Conservation (phyloP, 2,888 invertebrate species). For the Urechis unicinctus region DNA sequence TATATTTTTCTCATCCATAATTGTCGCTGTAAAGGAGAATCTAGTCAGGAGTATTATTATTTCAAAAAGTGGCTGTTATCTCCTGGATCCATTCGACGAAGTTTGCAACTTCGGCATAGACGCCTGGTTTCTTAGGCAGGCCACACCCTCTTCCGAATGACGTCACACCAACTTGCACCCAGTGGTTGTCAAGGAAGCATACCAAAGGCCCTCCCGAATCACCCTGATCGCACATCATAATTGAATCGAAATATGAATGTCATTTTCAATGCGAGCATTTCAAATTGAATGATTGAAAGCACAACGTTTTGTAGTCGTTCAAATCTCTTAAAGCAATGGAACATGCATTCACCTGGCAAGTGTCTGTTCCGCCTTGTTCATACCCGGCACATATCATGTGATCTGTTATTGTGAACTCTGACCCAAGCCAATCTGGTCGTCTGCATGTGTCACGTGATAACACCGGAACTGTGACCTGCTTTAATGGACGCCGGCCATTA, state of each 20-base stretch:
- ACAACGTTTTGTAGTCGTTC: no score
- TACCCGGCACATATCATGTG: constrained; percentile 24
- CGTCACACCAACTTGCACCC: constrained; percentile 15
- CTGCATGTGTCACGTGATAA: constrained; percentile 13
- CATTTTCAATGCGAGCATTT: no score
- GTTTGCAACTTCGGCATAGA: constrained; percentile 13
- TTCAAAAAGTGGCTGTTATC: no score
- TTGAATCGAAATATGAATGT: no score
- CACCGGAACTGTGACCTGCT: constrained; percentile 19
- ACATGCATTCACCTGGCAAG: constrained; percentile 25
- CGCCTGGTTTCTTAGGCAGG: constrained; percentile 12
- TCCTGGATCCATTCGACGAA: constrained; percentile 11
- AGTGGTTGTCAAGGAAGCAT: no score
- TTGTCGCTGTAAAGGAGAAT: no score
- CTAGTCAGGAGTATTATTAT: no score
- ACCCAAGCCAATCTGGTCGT: constrained; percentile 17
- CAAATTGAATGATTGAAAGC: no score
- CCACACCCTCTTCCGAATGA: constrained; percentile 17
- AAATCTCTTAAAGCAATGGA: no score
- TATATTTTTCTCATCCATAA: no score
- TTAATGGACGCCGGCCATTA: constrained; percentile 15
- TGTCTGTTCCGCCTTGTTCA: constrained; percentile 18
- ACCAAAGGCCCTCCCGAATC: constrained; percentile 18
- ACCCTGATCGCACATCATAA: no score
- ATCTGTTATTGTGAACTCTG: constrained; percentile 20